These are phyloP conservation scores for Emys orbicularis DNA, from an alignment of 2,797 vertebrate species.

Conservation along the genomic window DNA sequence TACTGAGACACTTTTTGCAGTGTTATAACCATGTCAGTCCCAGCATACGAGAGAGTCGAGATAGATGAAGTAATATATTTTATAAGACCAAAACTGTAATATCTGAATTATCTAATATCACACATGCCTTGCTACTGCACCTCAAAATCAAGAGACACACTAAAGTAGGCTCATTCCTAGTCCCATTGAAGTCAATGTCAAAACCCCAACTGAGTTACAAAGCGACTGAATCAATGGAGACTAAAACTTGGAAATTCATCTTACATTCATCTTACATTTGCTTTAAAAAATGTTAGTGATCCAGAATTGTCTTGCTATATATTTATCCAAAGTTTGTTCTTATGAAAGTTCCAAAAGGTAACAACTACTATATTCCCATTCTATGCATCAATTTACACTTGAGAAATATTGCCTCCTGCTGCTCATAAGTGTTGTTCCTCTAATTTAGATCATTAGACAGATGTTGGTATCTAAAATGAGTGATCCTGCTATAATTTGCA, in stretches of 20 bases:
- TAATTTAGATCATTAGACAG: rapidly evolving
- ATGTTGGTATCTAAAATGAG: not conserved
- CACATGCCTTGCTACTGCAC: not conserved
- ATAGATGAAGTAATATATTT: no score
- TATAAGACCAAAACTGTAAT: not conserved
- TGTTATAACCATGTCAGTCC: no score
- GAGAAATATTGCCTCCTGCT: rapidly evolving
- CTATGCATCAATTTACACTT: not conserved
- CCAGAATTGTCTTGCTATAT: not conserved
- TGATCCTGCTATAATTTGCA: not conserved
- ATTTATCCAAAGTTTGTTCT: not conserved
- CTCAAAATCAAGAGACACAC: not conserved
- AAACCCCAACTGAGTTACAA: constrained; percentile 5
- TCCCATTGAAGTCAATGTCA: not conserved
- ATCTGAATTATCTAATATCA: constrained; percentile 7
- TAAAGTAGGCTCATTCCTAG: not conserved
- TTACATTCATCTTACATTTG: constrained; percentile 8
- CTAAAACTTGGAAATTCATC: constrained; percentile 57
- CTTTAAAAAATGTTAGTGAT: not conserved
- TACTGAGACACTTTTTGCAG: not conserved
- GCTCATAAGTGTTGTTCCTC: not conserved
- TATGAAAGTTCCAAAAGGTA: not conserved
- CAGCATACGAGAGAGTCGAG: no score
- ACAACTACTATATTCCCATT: not conserved
- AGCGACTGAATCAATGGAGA: not conserved